These are phyloP conservation scores for Tangara arthus DNA, from an alignment of 2,797 vertebrate genomes.

Conservation along the genomic window DNA sequence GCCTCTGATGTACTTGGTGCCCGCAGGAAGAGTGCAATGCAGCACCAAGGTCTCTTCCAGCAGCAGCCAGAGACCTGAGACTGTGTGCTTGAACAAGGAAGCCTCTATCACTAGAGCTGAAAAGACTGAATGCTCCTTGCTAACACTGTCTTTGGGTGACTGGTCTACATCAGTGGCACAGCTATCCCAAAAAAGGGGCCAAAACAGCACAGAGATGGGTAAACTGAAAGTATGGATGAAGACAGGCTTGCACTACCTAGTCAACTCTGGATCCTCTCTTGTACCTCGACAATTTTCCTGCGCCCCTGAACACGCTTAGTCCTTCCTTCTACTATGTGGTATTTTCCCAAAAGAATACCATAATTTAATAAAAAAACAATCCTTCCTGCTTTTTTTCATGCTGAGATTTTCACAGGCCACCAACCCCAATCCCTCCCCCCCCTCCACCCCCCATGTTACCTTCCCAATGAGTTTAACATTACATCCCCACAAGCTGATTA, in stretches of 20 bases:
- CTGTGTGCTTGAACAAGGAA: background rate
- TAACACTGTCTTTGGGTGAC: background rate
- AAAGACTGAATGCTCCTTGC: background rate
- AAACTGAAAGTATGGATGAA: background rate
- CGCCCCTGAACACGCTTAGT: background rate
- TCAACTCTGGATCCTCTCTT: background rate
- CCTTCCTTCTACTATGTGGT: background rate
- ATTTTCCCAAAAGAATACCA: background rate
- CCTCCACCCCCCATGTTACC: accelerated
- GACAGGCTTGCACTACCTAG: accelerated
- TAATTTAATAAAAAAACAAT: background rate
- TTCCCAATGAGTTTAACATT: background rate
- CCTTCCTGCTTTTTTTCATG: background rate
- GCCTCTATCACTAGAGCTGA: background rate
- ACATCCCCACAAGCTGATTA: background rate
- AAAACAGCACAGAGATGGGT: background rate
- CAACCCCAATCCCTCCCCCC: too few species aligned
- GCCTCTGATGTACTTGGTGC: background rate
- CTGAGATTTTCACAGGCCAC: background rate
- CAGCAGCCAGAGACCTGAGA: background rate
- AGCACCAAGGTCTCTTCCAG: background rate
- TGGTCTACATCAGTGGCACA: background rate
- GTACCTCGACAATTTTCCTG: background rate
- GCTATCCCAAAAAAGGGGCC: background rate
- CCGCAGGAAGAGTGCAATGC: background rate